phyloP scores from a whole-genome alignment of 2,888 invertebrate species.

The Sinodicranocentrus sp. region DNA sequence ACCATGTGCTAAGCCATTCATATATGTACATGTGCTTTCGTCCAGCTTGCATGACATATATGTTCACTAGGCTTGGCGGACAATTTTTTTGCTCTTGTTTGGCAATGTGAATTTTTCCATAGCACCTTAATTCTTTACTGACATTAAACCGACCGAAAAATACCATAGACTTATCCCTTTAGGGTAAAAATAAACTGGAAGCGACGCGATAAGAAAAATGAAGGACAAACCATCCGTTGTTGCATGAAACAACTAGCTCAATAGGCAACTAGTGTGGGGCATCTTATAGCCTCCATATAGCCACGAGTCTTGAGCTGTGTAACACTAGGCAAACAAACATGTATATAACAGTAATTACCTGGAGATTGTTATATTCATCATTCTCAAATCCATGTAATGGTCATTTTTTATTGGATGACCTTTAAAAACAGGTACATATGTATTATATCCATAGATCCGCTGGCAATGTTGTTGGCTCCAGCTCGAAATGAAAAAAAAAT shows the following conservation, averaged over 20 bases:
- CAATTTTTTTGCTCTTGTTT: background rate
- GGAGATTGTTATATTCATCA: background rate
- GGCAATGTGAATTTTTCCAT: background rate
- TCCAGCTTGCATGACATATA: background rate
- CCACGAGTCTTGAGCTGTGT: too few relatives aligned
- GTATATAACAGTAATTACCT: background rate
- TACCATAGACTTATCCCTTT: background rate
- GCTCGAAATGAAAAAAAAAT: background rate
- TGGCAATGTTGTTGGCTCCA: background rate
- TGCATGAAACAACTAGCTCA: constrained; percentile 7
- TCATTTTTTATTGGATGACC: constrained; percentile 28
- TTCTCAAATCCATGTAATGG: constrained; percentile 3
- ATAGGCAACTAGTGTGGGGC: constrained; percentile 8
- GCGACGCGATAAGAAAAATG: constrained; percentile 49
- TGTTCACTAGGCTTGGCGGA: background rate
- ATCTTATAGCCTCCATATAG: background rate
- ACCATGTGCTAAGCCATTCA: too few relatives aligned
- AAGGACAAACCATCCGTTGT: constrained; percentile 26
- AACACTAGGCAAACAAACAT: background rate
- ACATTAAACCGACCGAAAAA: constrained; percentile 30
- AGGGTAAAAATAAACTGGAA: constrained; percentile 22
- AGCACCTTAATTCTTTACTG: background rate
- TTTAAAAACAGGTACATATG: constrained; percentile 43
- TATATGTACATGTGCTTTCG: too few relatives aligned
- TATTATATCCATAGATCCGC: constrained; percentile 16